Conservation (phyloP, 1,140 invertebrate species). For the Ceratina calcarata region DNA sequence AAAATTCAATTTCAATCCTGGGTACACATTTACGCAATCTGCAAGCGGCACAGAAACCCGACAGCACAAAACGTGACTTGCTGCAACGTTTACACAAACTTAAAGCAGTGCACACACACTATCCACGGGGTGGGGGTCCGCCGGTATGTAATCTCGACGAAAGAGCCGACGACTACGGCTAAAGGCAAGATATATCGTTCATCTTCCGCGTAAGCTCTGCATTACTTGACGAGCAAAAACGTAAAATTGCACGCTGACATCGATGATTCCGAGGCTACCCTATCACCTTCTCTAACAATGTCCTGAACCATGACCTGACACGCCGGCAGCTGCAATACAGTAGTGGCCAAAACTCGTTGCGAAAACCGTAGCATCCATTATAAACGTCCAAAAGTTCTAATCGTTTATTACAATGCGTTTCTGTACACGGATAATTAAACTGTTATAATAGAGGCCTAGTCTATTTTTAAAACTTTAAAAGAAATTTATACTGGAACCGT, state of each 20-base stretch:
- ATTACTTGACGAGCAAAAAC: neutral
- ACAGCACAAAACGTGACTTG: neutral
- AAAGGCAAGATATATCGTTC: constrained; percentile 5
- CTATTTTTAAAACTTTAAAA: no score
- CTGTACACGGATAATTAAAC: no score
- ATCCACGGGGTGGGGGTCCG: neutral
- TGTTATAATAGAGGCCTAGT: no score
- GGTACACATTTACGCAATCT: neutral
- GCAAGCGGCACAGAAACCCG: neutral
- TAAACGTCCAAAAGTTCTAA: no score
- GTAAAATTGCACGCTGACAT: constrained; percentile 30
- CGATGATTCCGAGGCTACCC: neutral
- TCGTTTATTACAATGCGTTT: no score
- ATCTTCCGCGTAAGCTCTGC: constrained; percentile 10
- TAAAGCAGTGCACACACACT: neutral
- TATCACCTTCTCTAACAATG: no score
- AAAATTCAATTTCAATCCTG: constrained; percentile 20
- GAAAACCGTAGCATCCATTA: no score
- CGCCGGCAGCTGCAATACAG: no score
- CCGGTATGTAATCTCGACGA: constrained; percentile 6
- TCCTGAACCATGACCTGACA: no score
- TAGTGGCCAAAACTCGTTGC: no score
- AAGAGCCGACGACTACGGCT: neutral
- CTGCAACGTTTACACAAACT: neutral
- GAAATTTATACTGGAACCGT: no score